Conservation (phyloP, 64 coral and sea anemone species). For the Porites lutea region DNA sequence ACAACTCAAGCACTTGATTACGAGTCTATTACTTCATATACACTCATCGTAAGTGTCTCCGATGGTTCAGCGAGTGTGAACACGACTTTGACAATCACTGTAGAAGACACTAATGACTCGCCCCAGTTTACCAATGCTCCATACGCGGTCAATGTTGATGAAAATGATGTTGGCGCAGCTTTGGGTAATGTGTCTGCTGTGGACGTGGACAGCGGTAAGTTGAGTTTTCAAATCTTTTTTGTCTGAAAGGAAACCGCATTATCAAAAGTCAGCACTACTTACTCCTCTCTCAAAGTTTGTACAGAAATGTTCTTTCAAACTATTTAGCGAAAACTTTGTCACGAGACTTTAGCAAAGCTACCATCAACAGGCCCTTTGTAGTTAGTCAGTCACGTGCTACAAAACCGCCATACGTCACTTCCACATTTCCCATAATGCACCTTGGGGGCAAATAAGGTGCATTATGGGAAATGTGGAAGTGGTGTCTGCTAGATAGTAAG, state of each 20-base stretch:
- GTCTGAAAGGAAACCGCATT: no score
- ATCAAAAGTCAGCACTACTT: neutral
- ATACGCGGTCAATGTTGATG: conserved; percentile 43
- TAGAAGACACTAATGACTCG: conserved; percentile 58
- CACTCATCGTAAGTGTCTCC: conserved; percentile 31
- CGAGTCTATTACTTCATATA: conserved; percentile 38
- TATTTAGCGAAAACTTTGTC: no score
- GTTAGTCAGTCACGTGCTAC: no score
- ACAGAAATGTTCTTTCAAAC: no score
- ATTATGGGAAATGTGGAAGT: no score
- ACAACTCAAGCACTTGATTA: conserved; percentile 43
- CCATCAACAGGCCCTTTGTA: no score
- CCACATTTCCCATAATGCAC: no score
- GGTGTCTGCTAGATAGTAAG: no score
- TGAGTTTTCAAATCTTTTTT: neutral
- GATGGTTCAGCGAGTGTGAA: conserved; percentile 38
- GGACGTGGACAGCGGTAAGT: conserved; percentile 49
- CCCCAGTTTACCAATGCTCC: conserved; percentile 35
- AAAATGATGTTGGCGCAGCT: conserved; percentile 9
- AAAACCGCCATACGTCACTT: no score
- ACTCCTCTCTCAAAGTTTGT: no score
- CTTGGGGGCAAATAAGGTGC: no score
- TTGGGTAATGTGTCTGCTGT: conserved; percentile 43
- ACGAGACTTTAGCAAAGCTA: no score
- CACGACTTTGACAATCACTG: conserved; percentile 43